Conservation (phyloP, 1,140 invertebrate genomes). For the Whitmania pigra region DNA sequence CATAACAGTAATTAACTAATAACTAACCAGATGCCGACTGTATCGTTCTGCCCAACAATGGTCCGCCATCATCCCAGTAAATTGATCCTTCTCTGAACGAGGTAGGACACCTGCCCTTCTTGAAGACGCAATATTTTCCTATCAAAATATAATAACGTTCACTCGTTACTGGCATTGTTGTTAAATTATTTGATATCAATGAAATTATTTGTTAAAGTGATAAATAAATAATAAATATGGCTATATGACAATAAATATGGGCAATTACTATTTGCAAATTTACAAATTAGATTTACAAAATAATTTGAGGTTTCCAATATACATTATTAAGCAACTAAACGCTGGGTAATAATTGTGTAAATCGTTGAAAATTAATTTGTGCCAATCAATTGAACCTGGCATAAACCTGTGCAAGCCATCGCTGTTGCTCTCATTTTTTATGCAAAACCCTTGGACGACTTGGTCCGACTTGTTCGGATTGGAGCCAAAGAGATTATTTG, state of each 20-base stretch:
- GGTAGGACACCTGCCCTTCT: constrained; percentile 9
- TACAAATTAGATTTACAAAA: too few species aligned
- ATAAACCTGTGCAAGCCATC: background rate
- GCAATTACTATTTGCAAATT: too few species aligned
- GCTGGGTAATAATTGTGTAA: background rate
- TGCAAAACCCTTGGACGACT: constrained; percentile 1
- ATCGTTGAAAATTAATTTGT: background rate
- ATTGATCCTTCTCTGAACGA: constrained; percentile 17
- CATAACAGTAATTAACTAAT: too few species aligned
- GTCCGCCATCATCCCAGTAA: constrained; percentile 24
- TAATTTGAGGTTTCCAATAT: too few species aligned
- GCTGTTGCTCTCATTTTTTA: background rate
- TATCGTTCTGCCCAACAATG: constrained; percentile 14
- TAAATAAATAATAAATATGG: too few species aligned
- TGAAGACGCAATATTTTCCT: constrained; percentile 23
- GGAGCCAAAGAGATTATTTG: background rate
- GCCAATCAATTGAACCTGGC: constrained; percentile 4
- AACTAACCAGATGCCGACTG: constrained; percentile 19
- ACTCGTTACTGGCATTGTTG: too few species aligned
- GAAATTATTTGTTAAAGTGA: too few species aligned
- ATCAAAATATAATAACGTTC: too few species aligned
- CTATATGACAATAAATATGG: too few species aligned
- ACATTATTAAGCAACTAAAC: too few species aligned
- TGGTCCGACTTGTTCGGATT: background rate
- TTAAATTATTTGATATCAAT: too few species aligned